Evolutionary conservation across 1,140 invertebrate species (phyloP), one percentile per base, ranked within the genome.

Genomic region (Trichogramma pretiosum): DNA sequence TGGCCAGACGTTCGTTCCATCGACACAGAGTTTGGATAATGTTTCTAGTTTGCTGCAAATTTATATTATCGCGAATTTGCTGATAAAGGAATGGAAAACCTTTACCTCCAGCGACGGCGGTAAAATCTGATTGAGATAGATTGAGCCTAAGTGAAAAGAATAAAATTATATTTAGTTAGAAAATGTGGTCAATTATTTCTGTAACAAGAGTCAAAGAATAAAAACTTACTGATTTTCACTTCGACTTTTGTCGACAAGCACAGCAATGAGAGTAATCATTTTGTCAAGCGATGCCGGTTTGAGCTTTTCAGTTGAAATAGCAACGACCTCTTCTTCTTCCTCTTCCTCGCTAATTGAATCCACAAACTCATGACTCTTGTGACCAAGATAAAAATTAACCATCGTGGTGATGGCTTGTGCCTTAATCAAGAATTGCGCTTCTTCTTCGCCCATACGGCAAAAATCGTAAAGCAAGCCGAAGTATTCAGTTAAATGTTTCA

Each of bases 51-150:
- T 94, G 90, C 59, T 91, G 82, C 24, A 93, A 72, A 72, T 94
- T 95, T 44, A 95, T 86, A 55, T 84, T 85, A 65, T 96, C 93
- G 55, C 89, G 83, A 37, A 93, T 93, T 76, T 95, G 91, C 68
- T 93, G 91, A 66, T 91, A 89, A 17, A 96, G 71, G 69, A 96
- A 96, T 24, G 89, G 87, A 68, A 93, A 93, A 9, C 87, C 88
- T 74, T 93, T 93, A 34, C 87, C 87, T 38, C 88, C 87, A 24
- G 89, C 81, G 19, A 94, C 78, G 3, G 87, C 83, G 55, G 79
- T 83, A 21, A 87, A 82, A 67, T 95, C 91, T 46, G 80, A 80
- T 3, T 82, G 75, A 3, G 82, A 84, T 5, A 94, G 66, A n/a
- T 83, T 78, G 5, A 94, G 70, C 47, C 81, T 77, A 50, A 74